Percentiles rank a stretch among this genome's conserved stretches.
These are phyloP conservation scores for Latrodectus hesperus DNA, from an alignment of 2,888 invertebrate species.

Conservation along the genomic window DNA sequence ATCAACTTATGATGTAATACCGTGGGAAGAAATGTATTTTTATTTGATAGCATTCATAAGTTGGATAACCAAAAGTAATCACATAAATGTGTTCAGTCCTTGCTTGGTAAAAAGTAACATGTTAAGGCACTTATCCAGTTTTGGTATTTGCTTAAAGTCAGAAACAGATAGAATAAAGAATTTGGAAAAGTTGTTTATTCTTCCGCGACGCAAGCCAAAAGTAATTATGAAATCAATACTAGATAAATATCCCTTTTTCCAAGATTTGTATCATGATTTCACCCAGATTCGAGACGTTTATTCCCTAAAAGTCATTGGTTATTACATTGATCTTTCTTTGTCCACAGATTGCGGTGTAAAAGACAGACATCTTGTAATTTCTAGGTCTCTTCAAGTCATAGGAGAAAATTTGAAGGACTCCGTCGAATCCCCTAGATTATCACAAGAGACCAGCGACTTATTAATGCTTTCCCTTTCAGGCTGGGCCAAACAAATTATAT, in stretches of 20 bases:
- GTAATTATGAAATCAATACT: background rate
- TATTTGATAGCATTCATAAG: background rate
- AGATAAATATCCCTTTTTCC: background rate
- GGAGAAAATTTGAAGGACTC: background rate
- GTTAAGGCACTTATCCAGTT: no score
- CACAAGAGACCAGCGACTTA: background rate
- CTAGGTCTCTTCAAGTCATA: background rate
- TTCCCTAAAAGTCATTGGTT: background rate
- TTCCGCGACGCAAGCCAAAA: background rate
- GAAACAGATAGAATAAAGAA: no score
- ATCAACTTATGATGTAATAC: background rate
- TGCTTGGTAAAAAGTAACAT: no score
- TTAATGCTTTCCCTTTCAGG: background rate
- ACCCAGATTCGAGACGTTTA: background rate
- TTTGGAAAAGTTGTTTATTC: background rate
- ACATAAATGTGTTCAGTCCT: no score
- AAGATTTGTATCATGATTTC: background rate
- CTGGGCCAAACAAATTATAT: background rate
- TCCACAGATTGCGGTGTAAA: background rate
- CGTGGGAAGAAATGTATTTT: constrained; percentile 6
- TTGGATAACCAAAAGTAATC: background rate
- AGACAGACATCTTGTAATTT: background rate
- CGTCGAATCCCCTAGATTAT: background rate
- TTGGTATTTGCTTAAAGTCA: no score
- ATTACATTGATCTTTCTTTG: background rate